phyloP scores from a whole-genome alignment of 64 coral and sea anemone genomes.

The Montipora efflorescens region DNA sequence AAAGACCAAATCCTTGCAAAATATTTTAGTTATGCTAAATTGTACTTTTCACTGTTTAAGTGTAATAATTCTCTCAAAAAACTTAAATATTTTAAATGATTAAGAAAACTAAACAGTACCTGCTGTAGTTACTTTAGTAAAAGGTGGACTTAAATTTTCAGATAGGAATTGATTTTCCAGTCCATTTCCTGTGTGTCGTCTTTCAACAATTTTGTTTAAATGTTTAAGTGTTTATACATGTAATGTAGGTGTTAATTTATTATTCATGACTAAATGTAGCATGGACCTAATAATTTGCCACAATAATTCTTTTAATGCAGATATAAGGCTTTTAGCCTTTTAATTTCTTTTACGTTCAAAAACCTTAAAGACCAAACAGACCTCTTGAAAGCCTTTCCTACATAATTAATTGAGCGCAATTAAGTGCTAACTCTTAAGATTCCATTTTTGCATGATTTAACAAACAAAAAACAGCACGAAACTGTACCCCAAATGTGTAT shows the following conservation, averaged over 20 bases:
- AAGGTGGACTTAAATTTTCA: neutral
- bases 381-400: neutral
- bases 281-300: neutral
- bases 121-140: neutral
- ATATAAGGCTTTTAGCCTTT: neutral
- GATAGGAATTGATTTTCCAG: neutral
- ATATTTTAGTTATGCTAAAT: no score
- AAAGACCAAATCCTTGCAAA: no score
- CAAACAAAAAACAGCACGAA: neutral
- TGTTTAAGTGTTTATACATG: neutral
- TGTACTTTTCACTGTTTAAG: neutral
- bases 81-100: neutral
- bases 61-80: neutral
- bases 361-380: neutral
- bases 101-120: neutral
- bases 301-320: neutral
- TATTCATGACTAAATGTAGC: neutral
- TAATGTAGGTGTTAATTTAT: neutral
- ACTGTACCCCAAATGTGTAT: neutral
- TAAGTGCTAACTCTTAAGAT: neutral
- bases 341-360: neutral
- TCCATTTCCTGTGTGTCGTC: neutral
- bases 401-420: neutral
- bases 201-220: neutral
- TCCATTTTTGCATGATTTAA: neutral